Evolutionary conservation across 2,888 invertebrate genomes (phyloP), one percentile per base, ranked within the genome.

Genomic region (Sepiola atlantica): DNA sequence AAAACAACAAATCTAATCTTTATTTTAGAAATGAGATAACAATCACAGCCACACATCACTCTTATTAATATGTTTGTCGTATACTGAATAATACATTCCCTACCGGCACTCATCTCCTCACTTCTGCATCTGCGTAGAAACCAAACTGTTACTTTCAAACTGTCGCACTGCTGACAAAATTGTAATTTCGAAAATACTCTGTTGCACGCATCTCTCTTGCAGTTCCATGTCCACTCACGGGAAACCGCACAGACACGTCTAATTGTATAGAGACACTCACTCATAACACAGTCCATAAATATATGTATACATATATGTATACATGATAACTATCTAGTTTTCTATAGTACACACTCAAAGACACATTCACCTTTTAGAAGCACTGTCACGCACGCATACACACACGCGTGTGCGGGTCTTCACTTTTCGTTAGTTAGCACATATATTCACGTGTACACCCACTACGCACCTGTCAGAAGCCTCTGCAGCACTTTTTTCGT

Each of bases 351-450:
- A 77, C n/a, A 16, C 32, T 16, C 18, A 32, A 16, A 32, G n/a
- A 77, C 77, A 77, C 77, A 77, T 77, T 77, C 77, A 77, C 77
- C 16, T 32, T n/a, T 32, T 77, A 77, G 77, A n/a, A n/a, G 77
- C 77, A 77, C 77, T 77, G n/a, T 77, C 77, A 77, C 77, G 32
- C 77, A 77, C 77, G n/a, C 32, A 77, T 32, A 77, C 77, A 77
- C 77, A 77, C 77, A 77, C 77, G 77, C 77, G 77, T 77, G 77
- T n/a, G 77, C 32, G 77, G 77, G 77, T 77, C 77, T 77, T 77
- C 77, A 77, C 77, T 18, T n/a, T 14, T 32, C n/a, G 14, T n/a
- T 77, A 77, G 77, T 77, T 77, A 14, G 77, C 77, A 77, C 77
- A 77, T 32, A 77, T 14, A n/a, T 14, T 32, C 77, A 77, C 77